Evolutionary conservation across 2,797 vertebrate genomes (phyloP).

Genomic region (Ataeniobius toweri): DNA sequence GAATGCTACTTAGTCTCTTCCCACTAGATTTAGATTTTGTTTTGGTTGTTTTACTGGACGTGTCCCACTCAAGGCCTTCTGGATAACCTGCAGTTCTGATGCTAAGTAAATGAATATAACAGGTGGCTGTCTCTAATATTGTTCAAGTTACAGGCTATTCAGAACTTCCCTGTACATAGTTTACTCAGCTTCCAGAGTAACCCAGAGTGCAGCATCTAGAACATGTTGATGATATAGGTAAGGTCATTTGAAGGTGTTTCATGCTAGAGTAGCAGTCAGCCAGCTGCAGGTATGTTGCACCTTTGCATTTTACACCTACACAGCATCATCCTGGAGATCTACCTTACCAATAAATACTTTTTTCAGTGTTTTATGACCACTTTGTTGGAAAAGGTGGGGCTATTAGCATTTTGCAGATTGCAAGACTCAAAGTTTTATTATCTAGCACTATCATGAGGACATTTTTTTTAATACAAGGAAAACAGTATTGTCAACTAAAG

Average conservation of each 20-base stretch:
- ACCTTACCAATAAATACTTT: neutral
- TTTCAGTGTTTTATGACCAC: constrained; percentile 37
- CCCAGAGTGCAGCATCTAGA: constrained; percentile 3
- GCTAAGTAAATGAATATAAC: constrained; percentile 19
- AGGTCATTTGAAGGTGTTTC: constrained; percentile 49
- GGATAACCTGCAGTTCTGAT: constrained; percentile 25
- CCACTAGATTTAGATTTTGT: constrained; percentile 17
- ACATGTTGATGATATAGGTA: constrained; percentile 33
- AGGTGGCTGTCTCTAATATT: constrained; percentile 13
- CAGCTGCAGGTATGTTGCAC: constrained; percentile 75
- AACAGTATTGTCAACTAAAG: constrained; percentile 57
- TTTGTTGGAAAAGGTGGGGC: neutral
- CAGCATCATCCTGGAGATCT: constrained; percentile 8
- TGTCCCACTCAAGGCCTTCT: constrained; percentile 24
- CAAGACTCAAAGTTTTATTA: constrained; percentile 11
- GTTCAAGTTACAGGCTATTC: constrained; percentile 14
- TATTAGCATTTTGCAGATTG: constrained; percentile 9
- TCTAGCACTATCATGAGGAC: constrained; percentile 27
- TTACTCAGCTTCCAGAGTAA: constrained; percentile 1
- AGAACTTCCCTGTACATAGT: constrained; percentile 19
- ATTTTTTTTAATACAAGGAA: constrained; percentile 28
- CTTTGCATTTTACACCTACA: constrained; percentile 42
- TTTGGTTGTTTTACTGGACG: constrained; percentile 11
- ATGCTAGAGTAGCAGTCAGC: constrained; percentile 74
- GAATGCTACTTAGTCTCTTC: constrained; percentile 1